Evolutionary conservation across 2,888 invertebrate genomes (phyloP).

Genomic region (Melanophora roralis): DNA sequence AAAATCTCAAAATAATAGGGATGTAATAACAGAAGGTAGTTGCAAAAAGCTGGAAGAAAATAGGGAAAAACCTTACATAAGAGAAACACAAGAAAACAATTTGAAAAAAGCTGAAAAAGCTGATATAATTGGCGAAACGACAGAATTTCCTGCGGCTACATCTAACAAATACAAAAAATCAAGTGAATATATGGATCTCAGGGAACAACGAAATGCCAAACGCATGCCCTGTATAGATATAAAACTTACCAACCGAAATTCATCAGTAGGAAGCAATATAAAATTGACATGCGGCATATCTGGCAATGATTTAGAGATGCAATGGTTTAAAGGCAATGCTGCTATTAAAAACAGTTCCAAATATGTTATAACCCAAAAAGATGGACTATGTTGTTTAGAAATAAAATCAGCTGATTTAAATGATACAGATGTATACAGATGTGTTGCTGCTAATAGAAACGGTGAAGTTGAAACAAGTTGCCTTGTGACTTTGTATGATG

Average conservation of each 20-base stretch:
- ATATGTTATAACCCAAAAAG: constrained; percentile 78
- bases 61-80: too few species aligned
- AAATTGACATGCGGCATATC: constrained; percentile 88
- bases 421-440: constrained; percentile 89
- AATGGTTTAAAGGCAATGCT: constrained; percentile 85
- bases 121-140: too few species aligned
- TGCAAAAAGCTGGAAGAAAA: too few species aligned
- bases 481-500: constrained; percentile 76
- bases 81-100: too few species aligned
- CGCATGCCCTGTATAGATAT: constrained; percentile 78
- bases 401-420: constrained; percentile 81
- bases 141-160: too few species aligned
- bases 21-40: too few species aligned
- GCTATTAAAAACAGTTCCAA: constrained; percentile 76
- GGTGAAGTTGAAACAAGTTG: constrained; percentile 77
- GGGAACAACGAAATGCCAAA: constrained; percentile 69
- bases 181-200: constrained; percentile 68
- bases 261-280: constrained; percentile 84
- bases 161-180: constrained; percentile 48
- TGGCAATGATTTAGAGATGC: constrained; percentile 82
- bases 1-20: too few species aligned
- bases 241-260: constrained; percentile 85
- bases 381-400: constrained; percentile 83
- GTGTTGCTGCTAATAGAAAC: constrained; percentile 83
- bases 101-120: too few species aligned